Conservation (phyloP, 2,113 vertebrate species). For the Ramphastos sulfuratus region DNA sequence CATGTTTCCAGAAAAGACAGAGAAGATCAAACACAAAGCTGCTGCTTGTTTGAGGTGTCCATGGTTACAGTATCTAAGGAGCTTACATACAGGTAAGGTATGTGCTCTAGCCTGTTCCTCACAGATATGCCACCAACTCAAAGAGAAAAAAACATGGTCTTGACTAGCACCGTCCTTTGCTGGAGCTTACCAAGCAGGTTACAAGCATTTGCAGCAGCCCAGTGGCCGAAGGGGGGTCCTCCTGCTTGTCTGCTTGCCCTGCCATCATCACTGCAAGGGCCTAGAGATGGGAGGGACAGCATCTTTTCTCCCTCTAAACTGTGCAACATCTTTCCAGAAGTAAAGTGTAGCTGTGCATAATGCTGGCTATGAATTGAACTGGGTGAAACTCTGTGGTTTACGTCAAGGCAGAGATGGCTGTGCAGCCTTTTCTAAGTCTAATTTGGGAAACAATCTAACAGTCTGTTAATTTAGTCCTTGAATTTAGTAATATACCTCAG, state of each 20-base stretch:
- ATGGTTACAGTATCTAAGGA: background rate
- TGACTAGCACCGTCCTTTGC: rapidly evolving
- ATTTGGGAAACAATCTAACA: background rate
- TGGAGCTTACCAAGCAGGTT: rapidly evolving
- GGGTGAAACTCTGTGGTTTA: background rate
- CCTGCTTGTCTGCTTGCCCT: rapidly evolving
- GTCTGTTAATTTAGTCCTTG: background rate
- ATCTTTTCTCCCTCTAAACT: background rate
- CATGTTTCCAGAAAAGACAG: background rate
- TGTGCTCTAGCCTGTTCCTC: background rate
- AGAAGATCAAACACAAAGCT: background rate
- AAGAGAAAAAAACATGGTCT: background rate
- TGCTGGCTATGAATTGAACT: background rate
- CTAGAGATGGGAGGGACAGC: background rate
- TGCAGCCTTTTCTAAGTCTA: background rate
- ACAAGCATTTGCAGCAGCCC: background rate
- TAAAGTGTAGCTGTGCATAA: background rate
- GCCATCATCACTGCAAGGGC: background rate
- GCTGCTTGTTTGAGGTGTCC: background rate
- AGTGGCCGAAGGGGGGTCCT: rapidly evolving
- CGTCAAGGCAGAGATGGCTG: background rate
- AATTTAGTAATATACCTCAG: background rate
- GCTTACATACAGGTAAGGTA: background rate
- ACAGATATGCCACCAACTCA: background rate
- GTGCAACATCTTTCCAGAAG: background rate